Evolutionary conservation across 1,140 invertebrate genomes (phyloP).

Genomic region (Diorhabda carinulata): DNA sequence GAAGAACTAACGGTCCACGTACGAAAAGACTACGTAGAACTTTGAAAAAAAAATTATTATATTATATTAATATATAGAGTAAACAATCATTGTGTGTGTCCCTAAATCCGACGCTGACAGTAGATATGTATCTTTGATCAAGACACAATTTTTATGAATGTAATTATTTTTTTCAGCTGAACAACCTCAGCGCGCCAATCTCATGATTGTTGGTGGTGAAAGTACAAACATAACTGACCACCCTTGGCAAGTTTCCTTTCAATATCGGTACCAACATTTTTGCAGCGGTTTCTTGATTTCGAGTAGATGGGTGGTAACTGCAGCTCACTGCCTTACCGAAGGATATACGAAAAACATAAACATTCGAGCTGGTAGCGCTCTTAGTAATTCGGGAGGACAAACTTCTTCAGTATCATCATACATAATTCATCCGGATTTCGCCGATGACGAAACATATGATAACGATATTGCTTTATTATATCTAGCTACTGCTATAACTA

Average conservation of each 20-base stretch:
- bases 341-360: background rate
- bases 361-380: background rate
- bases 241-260: background rate
- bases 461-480: conserved; percentile 9
- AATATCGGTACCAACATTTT: background rate
- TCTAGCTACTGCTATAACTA: background rate
- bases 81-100: too few species aligned
- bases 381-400: background rate
- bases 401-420: background rate
- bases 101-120: too few species aligned
- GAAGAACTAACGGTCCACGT: too few species aligned
- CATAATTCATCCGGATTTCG: background rate
- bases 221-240: background rate
- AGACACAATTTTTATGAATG: too few species aligned
- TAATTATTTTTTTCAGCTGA: too few species aligned
- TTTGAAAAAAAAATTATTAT: too few species aligned
- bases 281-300: background rate
- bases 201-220: background rate
- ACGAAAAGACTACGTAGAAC: too few species aligned
- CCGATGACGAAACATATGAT: background rate
- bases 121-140: too few species aligned
- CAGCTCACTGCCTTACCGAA: background rate
- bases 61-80: too few species aligned
- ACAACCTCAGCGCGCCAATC: background rate
- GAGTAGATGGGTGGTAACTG: background rate